phyloP scores from a whole-genome alignment of 2,888 invertebrate species.

The Congeria kusceri region DNA sequence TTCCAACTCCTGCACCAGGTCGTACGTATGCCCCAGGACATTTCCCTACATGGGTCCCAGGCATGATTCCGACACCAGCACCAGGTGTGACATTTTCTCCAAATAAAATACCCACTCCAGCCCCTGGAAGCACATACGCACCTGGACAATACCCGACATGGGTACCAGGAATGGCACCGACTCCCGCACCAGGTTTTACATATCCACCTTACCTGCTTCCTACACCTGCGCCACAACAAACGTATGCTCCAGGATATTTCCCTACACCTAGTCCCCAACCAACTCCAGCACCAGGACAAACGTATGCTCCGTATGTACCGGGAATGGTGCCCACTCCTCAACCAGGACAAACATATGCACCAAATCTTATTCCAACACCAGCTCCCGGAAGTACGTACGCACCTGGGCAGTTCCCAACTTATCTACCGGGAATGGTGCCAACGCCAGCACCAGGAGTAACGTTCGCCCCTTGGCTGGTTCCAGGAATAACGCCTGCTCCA shows the following conservation, averaged over 20 bases:
- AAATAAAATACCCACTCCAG: slow-evolving; percentile 59
- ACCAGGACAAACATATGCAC: slow-evolving; percentile 60
- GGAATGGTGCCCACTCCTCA: slow-evolving; percentile 60
- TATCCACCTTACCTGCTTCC: slow-evolving; percentile 58
- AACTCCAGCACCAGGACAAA: slow-evolving; percentile 58
- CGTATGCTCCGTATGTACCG: slow-evolving; percentile 58
- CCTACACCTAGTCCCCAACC: slow-evolving; percentile 52
- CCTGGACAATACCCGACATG: slow-evolving; percentile 64
- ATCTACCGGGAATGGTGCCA: slow-evolving; percentile 63
- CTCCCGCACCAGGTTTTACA: slow-evolving; percentile 61
- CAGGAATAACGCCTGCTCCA: slow-evolving; percentile 60
- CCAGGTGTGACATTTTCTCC: slow-evolving; percentile 51
- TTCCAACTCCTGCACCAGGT: slow-evolving; percentile 65
- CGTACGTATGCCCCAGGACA: slow-evolving; percentile 61
- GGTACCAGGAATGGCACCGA: slow-evolving; percentile 52
- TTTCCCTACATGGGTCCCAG: slow-evolving; percentile 58
- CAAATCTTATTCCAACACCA: slow-evolving; percentile 63
- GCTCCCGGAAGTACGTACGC: slow-evolving; percentile 64
- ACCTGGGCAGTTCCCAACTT: slow-evolving; percentile 66
- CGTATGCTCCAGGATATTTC: slow-evolving; percentile 59
- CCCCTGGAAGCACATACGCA: slow-evolving; percentile 68
- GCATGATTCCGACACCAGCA: slow-evolving; percentile 61
- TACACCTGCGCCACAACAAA: slow-evolving; percentile 55
- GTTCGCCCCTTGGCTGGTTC: slow-evolving; percentile 57
- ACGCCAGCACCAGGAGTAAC: slow-evolving; percentile 63